Percentiles rank a stretch among this genome's conserved stretches.
Conservation (phyloP, 2,113 vertebrate species). For the Misgurnus anguillicaudatus region DNA sequence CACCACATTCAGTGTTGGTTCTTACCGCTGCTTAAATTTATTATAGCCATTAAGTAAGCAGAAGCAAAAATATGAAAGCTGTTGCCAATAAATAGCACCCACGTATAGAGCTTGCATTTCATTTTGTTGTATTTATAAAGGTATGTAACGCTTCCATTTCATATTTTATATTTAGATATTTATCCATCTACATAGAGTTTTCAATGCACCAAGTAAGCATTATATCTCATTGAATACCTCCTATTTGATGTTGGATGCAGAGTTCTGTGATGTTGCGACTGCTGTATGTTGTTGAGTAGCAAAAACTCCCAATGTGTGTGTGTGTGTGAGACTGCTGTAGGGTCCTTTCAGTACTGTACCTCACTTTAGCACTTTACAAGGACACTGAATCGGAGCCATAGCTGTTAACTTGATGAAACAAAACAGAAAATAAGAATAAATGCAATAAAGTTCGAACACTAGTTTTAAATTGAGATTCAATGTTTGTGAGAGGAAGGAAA, state of each 20-base stretch:
- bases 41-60: neutral
- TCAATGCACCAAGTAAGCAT: neutral
- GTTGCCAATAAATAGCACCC: neutral
- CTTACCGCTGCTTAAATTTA: neutral
- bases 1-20: neutral
- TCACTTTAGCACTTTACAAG: conserved; percentile 71
- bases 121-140: neutral
- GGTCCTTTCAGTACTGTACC: conserved; percentile 38
- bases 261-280: neutral
- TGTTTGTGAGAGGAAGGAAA: conserved; percentile 3
- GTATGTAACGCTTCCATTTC: neutral
- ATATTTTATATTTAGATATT: neutral
- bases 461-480: neutral
- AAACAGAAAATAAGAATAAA: conserved; percentile 40
- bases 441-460: conserved; percentile 51
- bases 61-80: neutral
- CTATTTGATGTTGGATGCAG: neutral
- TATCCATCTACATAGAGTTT: conserved; percentile 7
- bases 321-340: conserved; percentile 21
- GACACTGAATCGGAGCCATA: conserved; percentile 8
- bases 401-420: neutral
- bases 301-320: neutral
- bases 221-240: conserved; percentile 27
- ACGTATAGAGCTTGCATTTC: neutral
- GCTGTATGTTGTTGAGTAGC: conserved; percentile 21